Conservation (phyloP, 2,113 vertebrate genomes). For the Macquaria ambigua region DNA sequence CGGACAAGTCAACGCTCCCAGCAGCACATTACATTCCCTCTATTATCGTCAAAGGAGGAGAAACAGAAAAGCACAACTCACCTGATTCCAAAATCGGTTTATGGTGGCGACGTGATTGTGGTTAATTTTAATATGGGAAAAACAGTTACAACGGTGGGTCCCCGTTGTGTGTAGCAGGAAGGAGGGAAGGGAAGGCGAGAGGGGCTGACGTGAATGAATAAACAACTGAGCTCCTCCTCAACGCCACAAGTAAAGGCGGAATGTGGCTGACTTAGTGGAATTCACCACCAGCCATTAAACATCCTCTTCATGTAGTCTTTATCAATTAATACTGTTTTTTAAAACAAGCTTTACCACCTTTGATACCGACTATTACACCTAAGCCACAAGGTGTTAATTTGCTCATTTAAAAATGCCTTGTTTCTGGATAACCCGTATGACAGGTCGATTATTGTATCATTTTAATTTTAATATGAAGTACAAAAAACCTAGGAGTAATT, state of each 20-base stretch:
- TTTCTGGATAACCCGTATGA: neutral
- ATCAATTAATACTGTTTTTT: neutral
- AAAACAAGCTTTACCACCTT: neutral
- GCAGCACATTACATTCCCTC: conserved; percentile 5
- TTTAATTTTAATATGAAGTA: neutral
- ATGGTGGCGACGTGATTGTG: conserved; percentile 85
- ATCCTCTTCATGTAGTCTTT: neutral
- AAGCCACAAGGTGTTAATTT: too few relatives aligned
- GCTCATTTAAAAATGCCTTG: neutral
- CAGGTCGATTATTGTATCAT: rapidly evolving
- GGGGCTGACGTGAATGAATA: conserved; percentile 87
- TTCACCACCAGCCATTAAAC: neutral
- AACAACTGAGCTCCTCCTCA: conserved; percentile 82
- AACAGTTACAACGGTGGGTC: conserved; percentile 77
- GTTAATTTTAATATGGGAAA: conserved; percentile 69
- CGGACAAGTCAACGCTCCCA: conserved; percentile 69
- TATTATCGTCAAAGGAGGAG: conserved; percentile 5
- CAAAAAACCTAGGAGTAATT: neutral
- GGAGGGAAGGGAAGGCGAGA: conserved; percentile 82
- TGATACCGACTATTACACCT: neutral
- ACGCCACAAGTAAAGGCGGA: conserved; percentile 63
- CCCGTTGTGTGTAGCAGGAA: conserved; percentile 83
- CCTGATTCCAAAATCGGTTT: conserved; percentile 86
- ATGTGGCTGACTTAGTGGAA: conserved; percentile 42
- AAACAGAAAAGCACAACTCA: conserved; percentile 72